Evolutionary conservation across 1,140 invertebrate genomes (phyloP).

Genomic region (Capitella teleta): DNA sequence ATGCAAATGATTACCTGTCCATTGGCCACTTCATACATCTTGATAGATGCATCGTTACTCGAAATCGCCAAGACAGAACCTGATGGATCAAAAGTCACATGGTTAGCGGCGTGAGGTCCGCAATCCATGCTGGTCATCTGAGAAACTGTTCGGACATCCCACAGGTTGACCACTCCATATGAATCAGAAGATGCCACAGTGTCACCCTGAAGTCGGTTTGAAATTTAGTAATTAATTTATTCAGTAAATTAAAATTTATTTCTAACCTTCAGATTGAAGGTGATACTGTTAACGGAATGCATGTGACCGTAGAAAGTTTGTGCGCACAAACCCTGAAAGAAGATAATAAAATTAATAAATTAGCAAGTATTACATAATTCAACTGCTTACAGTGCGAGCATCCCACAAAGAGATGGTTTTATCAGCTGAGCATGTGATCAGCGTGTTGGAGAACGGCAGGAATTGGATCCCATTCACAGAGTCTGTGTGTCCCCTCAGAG

Average conservation of each 20-base stretch:
- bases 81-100: conserved; percentile 36
- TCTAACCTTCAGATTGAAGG: conserved; percentile 36
- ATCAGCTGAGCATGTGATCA: conserved; percentile 39
- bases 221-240: not conserved
- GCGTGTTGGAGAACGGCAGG: conserved; percentile 37
- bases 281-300: conserved; percentile 38
- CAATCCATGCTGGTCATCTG: conserved; percentile 33
- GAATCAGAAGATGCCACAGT: conserved; percentile 42
- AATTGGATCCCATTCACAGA: conserved; percentile 42
- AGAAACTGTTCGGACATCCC: conserved; percentile 38
- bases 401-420: conserved; percentile 44
- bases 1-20: conserved; percentile 26
- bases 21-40: conserved; percentile 37
- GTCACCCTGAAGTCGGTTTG: conserved; percentile 28
- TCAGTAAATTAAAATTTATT: conserved; percentile 1
- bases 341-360: conserved; percentile 8
- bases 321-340: conserved; percentile 36
- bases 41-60: conserved; percentile 38
- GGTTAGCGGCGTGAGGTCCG: conserved; percentile 39
- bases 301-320: conserved; percentile 42
- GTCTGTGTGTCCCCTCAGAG: conserved; percentile 39
- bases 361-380: conserved; percentile 1
- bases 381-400: conserved; percentile 30
- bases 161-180: conserved; percentile 38
- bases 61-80: conserved; percentile 31